Base-by-base conservation (phyloP, 1,140 invertebrate genomes). In the Pteromalus puparum region DNA sequence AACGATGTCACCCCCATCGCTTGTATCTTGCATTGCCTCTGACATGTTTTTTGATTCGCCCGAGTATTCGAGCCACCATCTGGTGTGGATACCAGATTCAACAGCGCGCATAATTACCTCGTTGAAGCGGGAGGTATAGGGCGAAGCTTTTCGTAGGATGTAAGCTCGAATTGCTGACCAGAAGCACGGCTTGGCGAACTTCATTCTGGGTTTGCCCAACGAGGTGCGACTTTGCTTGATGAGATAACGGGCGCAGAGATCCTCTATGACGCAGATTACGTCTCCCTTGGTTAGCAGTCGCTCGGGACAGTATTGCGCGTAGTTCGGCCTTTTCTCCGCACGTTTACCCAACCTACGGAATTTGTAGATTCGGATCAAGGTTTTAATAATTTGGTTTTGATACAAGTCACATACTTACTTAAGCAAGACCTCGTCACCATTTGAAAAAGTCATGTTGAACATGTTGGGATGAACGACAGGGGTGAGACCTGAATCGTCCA, bases 381-480 rank as follows among this genome's bases (percentile, higher is more conserved):
- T 6, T 53, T 21, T 10, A 12, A 42, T 42, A 7, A 42, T 42
- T 42, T 42, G 38, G 7, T 42, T 42, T 10, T 10, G 3, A 42
- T 0, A 9, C 30, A 38, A 34, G 28, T 42, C 4, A 26, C n/a
- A 4, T 24, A 76, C 61, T 67, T 0, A 83, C 82, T 75, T 83
- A 5, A 30, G 24, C n/a, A 83, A 26, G 0, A 24, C 13, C 2
- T 24, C 21, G 18, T 72, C 26, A 2, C 38, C 61, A 10, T 12
- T 46, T 12, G 28, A 9, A 48, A 83, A 83, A 6, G 82, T 83
- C 15, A 78, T 38, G n/a, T 78, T 83, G 18, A n/a, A 77, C n/a
- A 83, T 13, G 48, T 83, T 83, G 9, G 82, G 82, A 34, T 83
- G 82, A n/a, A 83, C 10, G 1, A 83, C 26, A 12, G 82, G 82